Evolutionary conservation across 2,113 vertebrate genomes (phyloP).

Genomic region (Apteryx mantelli): DNA sequence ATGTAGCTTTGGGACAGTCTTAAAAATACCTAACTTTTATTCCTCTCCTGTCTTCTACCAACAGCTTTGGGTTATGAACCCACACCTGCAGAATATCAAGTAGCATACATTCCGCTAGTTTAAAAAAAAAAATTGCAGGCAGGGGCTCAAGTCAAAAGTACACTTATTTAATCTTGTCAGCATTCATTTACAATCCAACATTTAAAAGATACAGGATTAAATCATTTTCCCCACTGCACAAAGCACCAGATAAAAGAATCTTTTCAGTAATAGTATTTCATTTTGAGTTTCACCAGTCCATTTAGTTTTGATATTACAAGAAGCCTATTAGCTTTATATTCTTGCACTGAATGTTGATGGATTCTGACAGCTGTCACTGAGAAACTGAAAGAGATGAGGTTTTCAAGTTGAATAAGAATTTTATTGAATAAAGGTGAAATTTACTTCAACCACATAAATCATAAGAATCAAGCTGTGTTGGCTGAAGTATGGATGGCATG

Average conservation of each 20-base stretch:
- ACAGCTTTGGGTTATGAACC: not conserved
- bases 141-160: constrained; percentile 28
- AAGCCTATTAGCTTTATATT: constrained; percentile 69
- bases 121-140: not conserved
- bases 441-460: constrained; percentile 24
- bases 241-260: constrained; percentile 71
- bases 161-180: constrained; percentile 70
- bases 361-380: constrained; percentile 73
- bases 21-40: not conserved
- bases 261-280: constrained; percentile 74
- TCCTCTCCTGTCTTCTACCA: not conserved
- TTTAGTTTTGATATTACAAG: constrained; percentile 73
- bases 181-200: constrained; percentile 66
- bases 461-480: not conserved
- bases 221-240: constrained; percentile 65
- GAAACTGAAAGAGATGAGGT: constrained; percentile 39
- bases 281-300: constrained; percentile 67
- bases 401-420: constrained; percentile 57
- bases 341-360: constrained; percentile 67
- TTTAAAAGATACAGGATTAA: constrained; percentile 61
- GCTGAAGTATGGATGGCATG: not conserved
- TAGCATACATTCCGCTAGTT: not conserved
- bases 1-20: not conserved
- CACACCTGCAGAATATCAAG: not conserved
- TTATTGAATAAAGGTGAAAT: constrained; percentile 45